These are phyloP conservation scores for Chymomyza procnemis DNA, from an alignment of 2,888 invertebrate genomes.

Conservation along the genomic window DNA sequence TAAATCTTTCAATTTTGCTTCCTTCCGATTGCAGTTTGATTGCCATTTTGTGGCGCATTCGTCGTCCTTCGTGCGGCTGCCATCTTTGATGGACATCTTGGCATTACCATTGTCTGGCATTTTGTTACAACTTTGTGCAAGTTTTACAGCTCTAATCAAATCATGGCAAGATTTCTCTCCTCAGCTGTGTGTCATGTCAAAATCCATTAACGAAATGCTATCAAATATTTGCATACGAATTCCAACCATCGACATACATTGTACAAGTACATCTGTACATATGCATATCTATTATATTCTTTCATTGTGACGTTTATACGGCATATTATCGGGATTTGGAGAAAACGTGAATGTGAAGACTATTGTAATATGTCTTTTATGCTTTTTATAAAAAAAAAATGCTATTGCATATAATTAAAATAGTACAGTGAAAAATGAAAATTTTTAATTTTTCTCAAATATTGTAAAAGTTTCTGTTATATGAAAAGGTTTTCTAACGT, in stretches of 20 bases:
- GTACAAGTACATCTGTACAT: not conserved
- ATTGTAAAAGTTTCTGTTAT: too few species aligned
- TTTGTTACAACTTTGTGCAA: constrained; percentile 28
- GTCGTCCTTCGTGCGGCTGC: not conserved
- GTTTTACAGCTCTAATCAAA: constrained; percentile 44
- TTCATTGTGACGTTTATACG: not conserved
- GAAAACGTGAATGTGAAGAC: too few species aligned
- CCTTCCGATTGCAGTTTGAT: constrained; percentile 14
- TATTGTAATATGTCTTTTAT: too few species aligned
- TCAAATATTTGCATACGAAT: constrained; percentile 45
- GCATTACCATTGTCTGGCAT: not conserved
- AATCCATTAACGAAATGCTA: constrained; percentile 44
- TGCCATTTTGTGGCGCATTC: constrained; percentile 30
- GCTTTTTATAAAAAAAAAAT: too few species aligned
- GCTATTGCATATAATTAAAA: too few species aligned
- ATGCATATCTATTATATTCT: not conserved
- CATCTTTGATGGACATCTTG: not conserved
- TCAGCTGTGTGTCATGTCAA: constrained; percentile 28
- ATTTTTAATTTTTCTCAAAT: too few species aligned
- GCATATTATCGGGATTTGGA: not conserved
- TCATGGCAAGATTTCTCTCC: constrained; percentile 16
- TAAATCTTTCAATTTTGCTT: constrained; percentile 19
- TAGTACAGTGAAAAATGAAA: too few species aligned
- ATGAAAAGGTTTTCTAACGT: too few species aligned
- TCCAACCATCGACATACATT: not conserved